phyloP scores from a whole-genome alignment of 2,888 invertebrate genomes.

The Biston betularia region DNA sequence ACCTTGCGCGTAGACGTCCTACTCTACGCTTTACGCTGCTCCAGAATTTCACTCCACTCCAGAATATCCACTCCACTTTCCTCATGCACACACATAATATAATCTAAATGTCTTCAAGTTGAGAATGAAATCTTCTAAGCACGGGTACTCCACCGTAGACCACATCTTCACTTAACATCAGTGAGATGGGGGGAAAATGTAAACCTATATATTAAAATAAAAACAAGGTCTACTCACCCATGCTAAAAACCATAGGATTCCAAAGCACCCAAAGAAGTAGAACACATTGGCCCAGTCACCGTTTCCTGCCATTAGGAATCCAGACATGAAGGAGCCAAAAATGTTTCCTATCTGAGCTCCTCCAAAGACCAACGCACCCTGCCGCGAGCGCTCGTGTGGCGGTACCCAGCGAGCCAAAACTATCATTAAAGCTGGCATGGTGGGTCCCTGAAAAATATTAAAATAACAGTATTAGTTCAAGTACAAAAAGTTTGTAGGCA shows the following conservation, averaged over 20 bases:
- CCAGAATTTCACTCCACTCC: too few species aligned
- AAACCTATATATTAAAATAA: not conserved
- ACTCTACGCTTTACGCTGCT: too few species aligned
- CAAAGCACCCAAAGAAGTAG: conserved; percentile 86
- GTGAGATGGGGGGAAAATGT: too few species aligned
- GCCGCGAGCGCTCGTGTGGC: conserved; percentile 85
- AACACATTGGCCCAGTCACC: conserved; percentile 87
- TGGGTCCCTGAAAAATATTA: conserved; percentile 87
- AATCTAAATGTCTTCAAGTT: too few species aligned
- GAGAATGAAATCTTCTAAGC: too few species aligned
- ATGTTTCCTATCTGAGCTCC: conserved; percentile 87
- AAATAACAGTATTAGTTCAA: not conserved
- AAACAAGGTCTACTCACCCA: conserved; percentile 67
- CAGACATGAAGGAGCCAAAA: conserved; percentile 85
- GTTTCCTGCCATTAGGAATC: conserved; percentile 81
- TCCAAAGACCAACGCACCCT: conserved; percentile 87
- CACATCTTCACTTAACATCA: too few species aligned
- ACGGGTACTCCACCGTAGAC: too few species aligned
- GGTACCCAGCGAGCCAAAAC: conserved; percentile 88
- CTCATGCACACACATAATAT: too few species aligned
- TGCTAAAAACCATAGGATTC: conserved; percentile 85
- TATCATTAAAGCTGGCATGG: conserved; percentile 89
- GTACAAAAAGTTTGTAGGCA: not conserved
- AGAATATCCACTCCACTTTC: too few species aligned
- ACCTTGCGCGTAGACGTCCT: too few species aligned